A percentile compares a stretch with the other conserved stretches of the same genome.
phyloP scores from a whole-genome alignment of 2,113 vertebrate genomes.

The Tautogolabrus adspersus region DNA sequence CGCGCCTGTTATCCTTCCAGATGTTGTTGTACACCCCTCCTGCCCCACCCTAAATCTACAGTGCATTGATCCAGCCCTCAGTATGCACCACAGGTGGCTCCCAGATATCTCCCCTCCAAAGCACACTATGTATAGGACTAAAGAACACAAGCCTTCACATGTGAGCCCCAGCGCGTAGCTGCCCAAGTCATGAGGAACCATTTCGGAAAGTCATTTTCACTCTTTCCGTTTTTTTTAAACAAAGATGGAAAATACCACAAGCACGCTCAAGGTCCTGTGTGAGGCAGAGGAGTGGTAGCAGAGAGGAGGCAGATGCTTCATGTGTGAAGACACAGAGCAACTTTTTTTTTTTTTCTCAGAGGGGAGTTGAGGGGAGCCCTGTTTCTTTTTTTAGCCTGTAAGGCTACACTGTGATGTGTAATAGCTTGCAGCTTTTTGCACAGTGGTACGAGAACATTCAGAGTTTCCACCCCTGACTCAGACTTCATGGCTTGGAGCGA shows the following conservation, averaged over 20 bases:
- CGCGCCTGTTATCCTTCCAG: not conserved
- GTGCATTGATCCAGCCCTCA: conserved; percentile 16
- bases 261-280: conserved; percentile 41
- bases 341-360: conserved; percentile 39
- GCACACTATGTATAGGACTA: conserved; percentile 14
- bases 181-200: conserved; percentile 31
- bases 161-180: conserved; percentile 28
- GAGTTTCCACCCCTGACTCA: conserved; percentile 83
- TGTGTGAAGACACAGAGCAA: conserved; percentile 42
- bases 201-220: conserved; percentile 45
- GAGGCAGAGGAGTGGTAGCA: conserved; percentile 32
- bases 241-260: conserved; percentile 72
- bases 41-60: conserved; percentile 35
- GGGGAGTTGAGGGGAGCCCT: conserved; percentile 38
- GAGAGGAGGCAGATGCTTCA: conserved; percentile 39
- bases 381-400: conserved; percentile 74
- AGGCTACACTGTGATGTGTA: conserved; percentile 74
- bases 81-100: conserved; percentile 31
- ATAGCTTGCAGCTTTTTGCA: conserved; percentile 81
- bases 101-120: conserved; percentile 37
- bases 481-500: conserved; percentile 43
- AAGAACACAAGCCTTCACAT: conserved; percentile 56
- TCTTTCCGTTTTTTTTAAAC: conserved; percentile 40
- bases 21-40: conserved; percentile 16
- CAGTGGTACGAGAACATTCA: conserved; percentile 81